Percentiles rank a stretch among this genome's conserved stretches.
phyloP scores from a whole-genome alignment of 2,113 vertebrate genomes.

The Puntigrus tetrazona region DNA sequence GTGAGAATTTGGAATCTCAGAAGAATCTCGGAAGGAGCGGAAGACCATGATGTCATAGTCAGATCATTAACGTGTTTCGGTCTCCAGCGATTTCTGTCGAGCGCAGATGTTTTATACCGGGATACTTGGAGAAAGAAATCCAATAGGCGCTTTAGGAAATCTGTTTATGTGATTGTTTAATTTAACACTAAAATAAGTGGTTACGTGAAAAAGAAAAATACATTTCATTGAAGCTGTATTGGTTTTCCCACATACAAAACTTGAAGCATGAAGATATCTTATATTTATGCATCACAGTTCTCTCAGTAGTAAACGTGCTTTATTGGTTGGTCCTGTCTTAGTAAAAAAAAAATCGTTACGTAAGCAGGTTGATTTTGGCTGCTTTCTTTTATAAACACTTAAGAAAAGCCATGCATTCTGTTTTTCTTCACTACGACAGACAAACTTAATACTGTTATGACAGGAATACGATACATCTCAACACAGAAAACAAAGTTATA shows the following conservation, averaged over 20 bases:
- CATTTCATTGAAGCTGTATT: not conserved
- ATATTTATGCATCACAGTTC: not conserved
- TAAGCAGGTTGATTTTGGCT: slow-evolving; percentile 3
- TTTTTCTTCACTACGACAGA: slow-evolving; percentile 16
- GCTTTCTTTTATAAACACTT: not conserved
- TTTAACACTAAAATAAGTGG: not conserved
- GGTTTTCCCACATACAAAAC: not conserved
- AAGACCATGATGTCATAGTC: slow-evolving; percentile 25
- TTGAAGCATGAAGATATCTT: not conserved
- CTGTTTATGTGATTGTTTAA: not conserved
- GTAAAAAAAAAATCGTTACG: not conserved
- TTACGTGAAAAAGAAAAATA: not conserved
- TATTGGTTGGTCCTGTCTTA: not conserved
- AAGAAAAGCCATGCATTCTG: not conserved
- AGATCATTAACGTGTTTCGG: slow-evolving; percentile 18
- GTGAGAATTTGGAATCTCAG: not conserved
- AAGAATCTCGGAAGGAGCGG: not conserved
- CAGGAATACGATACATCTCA: slow-evolving; percentile 30
- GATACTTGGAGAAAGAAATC: not conserved
- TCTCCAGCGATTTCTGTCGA: slow-evolving; percentile 2
- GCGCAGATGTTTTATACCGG: not conserved
- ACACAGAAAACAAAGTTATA: slow-evolving; percentile 5
- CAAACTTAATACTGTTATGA: slow-evolving; percentile 45
- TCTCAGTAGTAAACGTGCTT: slow-evolving; percentile 2
- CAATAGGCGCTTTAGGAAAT: not conserved